Evolutionary conservation across 2,797 vertebrate species (phyloP), one percentile per base, ranked within the genome.

Genomic region (Babyrousa celebensis): DNA sequence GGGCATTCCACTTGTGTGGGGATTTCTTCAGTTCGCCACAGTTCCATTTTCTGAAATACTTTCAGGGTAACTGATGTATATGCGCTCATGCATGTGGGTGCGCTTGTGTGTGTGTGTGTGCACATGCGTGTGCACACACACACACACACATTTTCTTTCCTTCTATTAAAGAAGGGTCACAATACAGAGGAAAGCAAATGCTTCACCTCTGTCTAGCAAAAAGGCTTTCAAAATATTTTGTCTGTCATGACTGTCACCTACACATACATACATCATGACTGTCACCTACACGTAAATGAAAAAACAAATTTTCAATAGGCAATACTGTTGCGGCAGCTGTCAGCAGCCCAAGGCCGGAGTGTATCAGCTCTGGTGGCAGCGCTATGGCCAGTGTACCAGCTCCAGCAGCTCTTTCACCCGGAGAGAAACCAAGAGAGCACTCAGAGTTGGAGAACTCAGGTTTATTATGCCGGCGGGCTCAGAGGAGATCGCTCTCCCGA

Each of bases 171-270:
- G 67, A 94, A 54, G 18, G 11, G 2, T 25, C 54, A 68, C 16
- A 43, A 74, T 32, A 67, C 71, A 88, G 92, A 68, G 32, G 60
- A 79, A 65, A 88, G 20, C 17, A 48, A 62, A 2, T 16, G 40
- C 40, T 79, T 89, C 54, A 16, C 3, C 9, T 48, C 94, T 40
- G 56, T 70, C 36, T 58, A 29, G 32, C 23, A 77, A 70, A 63
- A 68, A 62, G 54, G 48, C n/a, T 85, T 94, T 72, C 21, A 54
- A 62, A 80, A 88, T 18, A 54, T 6, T 65, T 21, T 84, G 80
- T 25, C 43, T n/a, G 29, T 14, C 3, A 20, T 3, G 52, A 29
- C 68, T 72, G 6, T 27, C 5, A 58, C 12, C 6, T 14, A 9
- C 7, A 12, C 4, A 17, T 15, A 29, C 20, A 40, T 9, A 40